A percentile compares a stretch with the other conserved stretches of the same genome.
phyloP scores from a whole-genome alignment of 1,140 invertebrate genomes.

The Plodia interpunctella region DNA sequence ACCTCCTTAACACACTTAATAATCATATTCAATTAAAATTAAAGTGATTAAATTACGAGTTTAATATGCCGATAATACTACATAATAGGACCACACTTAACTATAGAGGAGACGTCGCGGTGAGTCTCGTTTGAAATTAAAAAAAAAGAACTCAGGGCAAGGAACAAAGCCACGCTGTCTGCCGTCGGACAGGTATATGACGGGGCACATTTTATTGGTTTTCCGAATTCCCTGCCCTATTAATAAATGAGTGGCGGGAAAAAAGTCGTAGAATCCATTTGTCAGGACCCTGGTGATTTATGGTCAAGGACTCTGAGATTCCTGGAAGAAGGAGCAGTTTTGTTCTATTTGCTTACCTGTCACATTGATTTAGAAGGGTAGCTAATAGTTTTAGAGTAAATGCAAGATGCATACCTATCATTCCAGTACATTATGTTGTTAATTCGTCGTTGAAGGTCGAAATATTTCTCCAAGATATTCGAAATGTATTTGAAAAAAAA shows the following conservation, averaged over 20 bases:
- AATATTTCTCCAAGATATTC: too few relatives aligned
- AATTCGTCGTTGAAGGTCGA: too few relatives aligned
- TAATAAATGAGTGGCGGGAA: slow-evolving; percentile 72
- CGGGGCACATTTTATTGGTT: slow-evolving; percentile 75
- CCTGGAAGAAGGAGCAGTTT: slow-evolving; percentile 67
- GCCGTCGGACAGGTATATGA: slow-evolving; percentile 72
- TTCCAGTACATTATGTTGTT: neutral
- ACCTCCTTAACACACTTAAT: neutral
- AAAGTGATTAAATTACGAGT: slow-evolving; percentile 11
- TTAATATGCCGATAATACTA: slow-evolving; percentile 5
- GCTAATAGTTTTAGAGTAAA: slow-evolving; percentile 37
- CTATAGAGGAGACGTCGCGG: slow-evolving; percentile 11
- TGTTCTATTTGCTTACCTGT: slow-evolving; percentile 75
- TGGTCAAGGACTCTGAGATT: slow-evolving; percentile 64
- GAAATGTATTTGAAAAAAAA: too few relatives aligned
- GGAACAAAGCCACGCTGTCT: slow-evolving; percentile 73
- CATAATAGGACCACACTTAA: slow-evolving; percentile 6
- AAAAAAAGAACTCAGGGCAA: slow-evolving; percentile 46
- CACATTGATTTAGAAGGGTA: slow-evolving; percentile 68
- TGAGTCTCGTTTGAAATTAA: slow-evolving; percentile 20
- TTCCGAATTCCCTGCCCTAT: slow-evolving; percentile 73
- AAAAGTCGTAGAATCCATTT: slow-evolving; percentile 74
- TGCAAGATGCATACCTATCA: neutral
- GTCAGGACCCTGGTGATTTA: slow-evolving; percentile 71
- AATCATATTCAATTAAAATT: slow-evolving; percentile 10